Percentiles rank a stretch among this genome's conserved stretches.
Conservation (phyloP, 2,113 vertebrate species). For the Alces alces region DNA sequence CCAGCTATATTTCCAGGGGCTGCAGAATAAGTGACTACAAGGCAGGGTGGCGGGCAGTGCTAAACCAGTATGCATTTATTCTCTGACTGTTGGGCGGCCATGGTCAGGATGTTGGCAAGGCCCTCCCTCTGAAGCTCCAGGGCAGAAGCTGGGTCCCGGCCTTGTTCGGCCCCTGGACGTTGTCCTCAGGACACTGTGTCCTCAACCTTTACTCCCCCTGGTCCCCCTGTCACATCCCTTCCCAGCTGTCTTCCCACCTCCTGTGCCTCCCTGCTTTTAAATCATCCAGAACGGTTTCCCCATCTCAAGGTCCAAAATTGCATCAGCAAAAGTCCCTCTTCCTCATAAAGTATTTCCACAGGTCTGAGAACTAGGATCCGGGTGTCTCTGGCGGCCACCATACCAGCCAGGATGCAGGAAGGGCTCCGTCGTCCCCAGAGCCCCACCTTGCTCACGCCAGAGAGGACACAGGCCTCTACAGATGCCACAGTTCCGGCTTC, state of each 20-base stretch:
- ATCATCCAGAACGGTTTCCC: fast-evolving
- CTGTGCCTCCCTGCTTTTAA: neutral
- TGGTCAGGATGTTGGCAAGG: too few relatives aligned
- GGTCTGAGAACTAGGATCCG: neutral
- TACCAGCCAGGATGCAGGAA: neutral
- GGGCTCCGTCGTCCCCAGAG: fast-evolving
- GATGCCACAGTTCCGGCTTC: fast-evolving
- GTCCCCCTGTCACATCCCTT: neutral
- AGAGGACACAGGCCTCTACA: fast-evolving
- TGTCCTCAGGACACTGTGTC: neutral
- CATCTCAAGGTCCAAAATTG: neutral
- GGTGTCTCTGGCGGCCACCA: too few relatives aligned
- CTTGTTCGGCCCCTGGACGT: neutral
- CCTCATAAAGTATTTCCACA: fast-evolving
- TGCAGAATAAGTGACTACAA: neutral
- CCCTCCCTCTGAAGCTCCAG: neutral
- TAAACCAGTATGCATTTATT: fast-evolving
- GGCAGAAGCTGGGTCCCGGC: too few relatives aligned
- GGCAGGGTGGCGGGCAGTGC: neutral
- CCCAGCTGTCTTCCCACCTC: neutral
- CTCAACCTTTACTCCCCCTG: neutral
- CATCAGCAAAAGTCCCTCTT: neutral
- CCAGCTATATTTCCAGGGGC: neutral
- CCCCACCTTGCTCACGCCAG: fast-evolving
- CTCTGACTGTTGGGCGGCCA: fast-evolving